phyloP scores from a whole-genome alignment of 2,113 vertebrate species.

The Dicerorhinus sumatrensis region DNA sequence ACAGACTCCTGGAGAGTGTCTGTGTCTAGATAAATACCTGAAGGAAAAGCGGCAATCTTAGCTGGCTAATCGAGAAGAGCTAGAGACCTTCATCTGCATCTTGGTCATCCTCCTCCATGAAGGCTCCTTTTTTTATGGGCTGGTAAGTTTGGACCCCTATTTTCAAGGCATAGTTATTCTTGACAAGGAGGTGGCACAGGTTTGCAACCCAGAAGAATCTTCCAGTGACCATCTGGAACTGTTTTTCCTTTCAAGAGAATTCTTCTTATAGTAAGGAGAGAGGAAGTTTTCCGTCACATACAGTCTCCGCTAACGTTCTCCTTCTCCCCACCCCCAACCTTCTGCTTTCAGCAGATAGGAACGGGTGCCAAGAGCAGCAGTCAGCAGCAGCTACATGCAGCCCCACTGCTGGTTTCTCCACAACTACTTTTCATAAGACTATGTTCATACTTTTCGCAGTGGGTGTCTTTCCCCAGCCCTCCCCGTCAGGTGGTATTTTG shows the following conservation, averaged over 20 bases:
- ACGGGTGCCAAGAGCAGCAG: rapidly evolving
- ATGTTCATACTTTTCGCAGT: no score
- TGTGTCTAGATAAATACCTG: background rate
- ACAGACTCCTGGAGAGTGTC: background rate
- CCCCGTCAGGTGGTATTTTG: background rate
- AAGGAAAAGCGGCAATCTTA: background rate
- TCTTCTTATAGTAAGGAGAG: background rate
- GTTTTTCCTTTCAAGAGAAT: constrained; percentile 54
- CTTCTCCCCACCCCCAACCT: background rate
- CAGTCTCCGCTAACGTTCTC: background rate
- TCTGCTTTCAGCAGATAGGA: background rate
- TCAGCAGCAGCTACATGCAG: background rate
- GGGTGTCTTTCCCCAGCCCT: background rate
- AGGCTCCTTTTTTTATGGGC: background rate
- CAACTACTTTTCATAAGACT: rapidly evolving
- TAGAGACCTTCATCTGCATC: background rate
- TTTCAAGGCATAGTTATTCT: constrained; percentile 16
- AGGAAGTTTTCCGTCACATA: constrained; percentile 9
- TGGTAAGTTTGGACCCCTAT: background rate
- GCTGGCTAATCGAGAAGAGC: background rate
- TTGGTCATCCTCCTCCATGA: background rate
- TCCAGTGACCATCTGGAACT: constrained; percentile 68
- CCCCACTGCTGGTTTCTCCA: background rate
- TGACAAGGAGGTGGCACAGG: background rate
- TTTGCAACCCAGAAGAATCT: constrained; percentile 31